Conservation (phyloP, 2,888 invertebrate species). For the Lasioglossum leucozonium region DNA sequence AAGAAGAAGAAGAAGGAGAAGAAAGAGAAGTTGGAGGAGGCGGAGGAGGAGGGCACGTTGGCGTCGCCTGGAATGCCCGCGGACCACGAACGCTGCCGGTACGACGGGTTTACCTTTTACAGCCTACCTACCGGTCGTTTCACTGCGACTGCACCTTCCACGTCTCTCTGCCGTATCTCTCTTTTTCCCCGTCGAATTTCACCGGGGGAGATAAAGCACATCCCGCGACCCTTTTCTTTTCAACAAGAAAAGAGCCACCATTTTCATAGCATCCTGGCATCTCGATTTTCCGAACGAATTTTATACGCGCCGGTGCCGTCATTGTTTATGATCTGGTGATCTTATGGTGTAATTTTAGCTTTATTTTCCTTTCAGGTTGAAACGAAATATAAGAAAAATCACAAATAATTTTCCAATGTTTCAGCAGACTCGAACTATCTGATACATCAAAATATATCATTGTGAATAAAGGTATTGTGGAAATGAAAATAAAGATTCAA, state of each 20-base stretch:
- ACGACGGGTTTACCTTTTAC: constrained; percentile 77
- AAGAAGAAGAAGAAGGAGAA: constrained; percentile 46
- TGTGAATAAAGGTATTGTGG: too few species aligned
- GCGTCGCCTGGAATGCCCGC: constrained; percentile 75
- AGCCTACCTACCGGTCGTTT: constrained; percentile 79
- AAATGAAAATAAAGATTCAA: too few species aligned
- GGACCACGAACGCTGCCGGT: constrained; percentile 75
- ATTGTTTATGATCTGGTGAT: background rate
- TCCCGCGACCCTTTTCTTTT: background rate
- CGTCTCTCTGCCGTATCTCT: constrained; percentile 44
- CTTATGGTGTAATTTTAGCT: background rate
- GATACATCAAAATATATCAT: too few species aligned
- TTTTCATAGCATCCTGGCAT: background rate
- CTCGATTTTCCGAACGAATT: background rate
- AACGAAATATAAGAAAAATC: background rate
- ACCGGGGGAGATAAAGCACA: constrained; percentile 33
- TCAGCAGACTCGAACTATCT: too few species aligned
- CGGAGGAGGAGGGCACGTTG: constrained; percentile 69
- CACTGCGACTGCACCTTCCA: constrained; percentile 74
- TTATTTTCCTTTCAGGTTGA: background rate
- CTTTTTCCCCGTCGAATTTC: constrained; percentile 48
- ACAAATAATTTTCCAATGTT: background rate
- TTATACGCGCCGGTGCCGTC: background rate
- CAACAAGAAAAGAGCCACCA: background rate
- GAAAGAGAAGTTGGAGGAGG: constrained; percentile 51